These are phyloP conservation scores for Ictalurus punctatus DNA, from an alignment of 2,113 vertebrate genomes.

Conservation along the genomic window DNA sequence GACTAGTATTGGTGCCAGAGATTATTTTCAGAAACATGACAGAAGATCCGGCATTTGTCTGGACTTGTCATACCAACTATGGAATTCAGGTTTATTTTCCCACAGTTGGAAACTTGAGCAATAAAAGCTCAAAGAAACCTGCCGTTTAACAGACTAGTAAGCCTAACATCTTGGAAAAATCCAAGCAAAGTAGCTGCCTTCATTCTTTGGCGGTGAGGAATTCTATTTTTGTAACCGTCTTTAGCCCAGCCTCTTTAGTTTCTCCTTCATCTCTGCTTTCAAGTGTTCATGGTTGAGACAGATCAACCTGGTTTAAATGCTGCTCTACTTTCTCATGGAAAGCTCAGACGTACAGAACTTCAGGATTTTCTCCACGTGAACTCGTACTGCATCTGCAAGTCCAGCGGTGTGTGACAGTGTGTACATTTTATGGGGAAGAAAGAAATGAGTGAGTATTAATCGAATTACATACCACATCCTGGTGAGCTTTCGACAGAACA, in stretches of 20 bases:
- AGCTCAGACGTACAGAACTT: background rate
- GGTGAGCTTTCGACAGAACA: background rate
- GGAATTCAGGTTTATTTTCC: background rate
- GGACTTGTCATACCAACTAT: background rate
- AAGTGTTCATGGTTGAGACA: background rate
- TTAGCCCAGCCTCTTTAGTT: background rate
- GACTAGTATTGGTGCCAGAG: background rate
- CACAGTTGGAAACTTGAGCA: no score
- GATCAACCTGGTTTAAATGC: background rate
- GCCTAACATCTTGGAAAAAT: background rate
- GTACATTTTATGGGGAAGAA: background rate
- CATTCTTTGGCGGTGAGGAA: background rate
- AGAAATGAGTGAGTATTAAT: constrained; percentile 46
- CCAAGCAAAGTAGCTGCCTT: background rate
- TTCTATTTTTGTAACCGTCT: background rate
- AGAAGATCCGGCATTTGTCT: background rate
- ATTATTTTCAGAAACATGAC: background rate
- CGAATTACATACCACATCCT: background rate
- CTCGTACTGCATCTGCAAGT: background rate
- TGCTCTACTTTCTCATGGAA: background rate
- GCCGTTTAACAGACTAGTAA: background rate
- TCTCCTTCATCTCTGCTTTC: background rate
- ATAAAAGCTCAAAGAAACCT: background rate
- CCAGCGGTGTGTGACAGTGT: no score
- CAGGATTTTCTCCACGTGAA: background rate